These are phyloP conservation scores for Porites evermanni DNA, from an alignment of 92 coral and sea anemone species.

Conservation along the genomic window DNA sequence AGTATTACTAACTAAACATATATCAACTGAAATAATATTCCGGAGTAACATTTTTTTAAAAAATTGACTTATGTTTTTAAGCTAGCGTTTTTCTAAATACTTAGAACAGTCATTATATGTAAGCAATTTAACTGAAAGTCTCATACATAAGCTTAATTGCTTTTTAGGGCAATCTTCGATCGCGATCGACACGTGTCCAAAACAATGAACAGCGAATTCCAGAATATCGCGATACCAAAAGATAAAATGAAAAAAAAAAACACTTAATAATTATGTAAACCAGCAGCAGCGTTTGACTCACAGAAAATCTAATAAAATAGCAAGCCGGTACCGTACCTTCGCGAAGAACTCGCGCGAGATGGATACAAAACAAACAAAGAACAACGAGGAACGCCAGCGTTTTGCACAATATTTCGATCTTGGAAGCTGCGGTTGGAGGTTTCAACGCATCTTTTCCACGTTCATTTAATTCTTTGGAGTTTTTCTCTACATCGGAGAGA, in stretches of 20 bases:
- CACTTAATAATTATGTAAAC: neutral
- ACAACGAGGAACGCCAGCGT: conserved; percentile 75
- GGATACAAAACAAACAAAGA: conserved; percentile 61
- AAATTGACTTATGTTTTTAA: too few species aligned
- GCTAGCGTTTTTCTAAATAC: too few species aligned
- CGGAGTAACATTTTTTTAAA: too few species aligned
- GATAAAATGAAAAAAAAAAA: neutral
- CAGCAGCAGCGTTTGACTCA: neutral
- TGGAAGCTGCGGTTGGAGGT: conserved; percentile 43
- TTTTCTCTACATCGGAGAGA: conserved; percentile 38
- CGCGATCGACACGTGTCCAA: conserved; percentile 15
- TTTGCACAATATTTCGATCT: conserved; percentile 82
- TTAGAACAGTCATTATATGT: neutral
- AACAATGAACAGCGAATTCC: neutral
- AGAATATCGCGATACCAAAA: neutral
- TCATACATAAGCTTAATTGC: neutral
- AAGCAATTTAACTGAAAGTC: neutral
- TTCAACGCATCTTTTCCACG: conserved; percentile 17
- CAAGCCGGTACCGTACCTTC: conserved; percentile 53
- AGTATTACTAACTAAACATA: too few species aligned
- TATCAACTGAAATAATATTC: too few species aligned
- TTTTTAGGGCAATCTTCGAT: neutral
- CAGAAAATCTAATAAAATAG: neutral
- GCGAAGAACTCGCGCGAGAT: conserved; percentile 78
- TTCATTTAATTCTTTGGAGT: conserved; percentile 23